Base-by-base conservation (phyloP, 2,797 vertebrate genomes). In the Hyperoplus lanceolatus region DNA sequence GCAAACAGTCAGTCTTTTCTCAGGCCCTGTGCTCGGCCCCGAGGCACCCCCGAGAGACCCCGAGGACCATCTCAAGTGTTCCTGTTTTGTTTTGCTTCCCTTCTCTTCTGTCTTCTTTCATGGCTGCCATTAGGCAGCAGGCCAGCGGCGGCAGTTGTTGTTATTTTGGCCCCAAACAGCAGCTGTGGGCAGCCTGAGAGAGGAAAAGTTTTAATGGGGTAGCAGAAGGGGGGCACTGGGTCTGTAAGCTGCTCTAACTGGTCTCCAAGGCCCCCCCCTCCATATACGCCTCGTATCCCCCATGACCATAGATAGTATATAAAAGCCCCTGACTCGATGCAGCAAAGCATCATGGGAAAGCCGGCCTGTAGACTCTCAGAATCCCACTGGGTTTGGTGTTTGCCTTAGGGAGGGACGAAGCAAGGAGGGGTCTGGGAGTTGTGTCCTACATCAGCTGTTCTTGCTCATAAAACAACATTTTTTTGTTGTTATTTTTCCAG, bases 141-240 rank as follows among this genome's bases (percentile, higher is more conserved):
- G 90, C 78, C 77, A 80, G 79, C 68, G 49, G 73, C 66, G 45
- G 75, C 16, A 45, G 75, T 46, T 42, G 73, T 70, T 54, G 73
- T 75, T 58, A 70, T 75, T 61, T 60, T 1, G 7, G 53, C 21
- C 18, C 21, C 18, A n/a, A 63, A 63, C 57, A 85, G 81, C 82
- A 87, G 86, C 75, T 86, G 36, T 67, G 62, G 73, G 46, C 67
- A 21, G 74, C 66, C 49, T 13, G 42, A 39, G 15, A 67, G 60
- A 75, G 77, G 60, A 55, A 55, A 81, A 59, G 78, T 86, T 90
- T 91, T 89, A 90, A 90, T 88, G 77, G 29, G 87, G 39, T 55
- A 49, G 50, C 41, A 71, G 62, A 64, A 56, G 21, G 62, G 66
- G 69, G 70, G 65, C 29, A 60, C 13, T 57, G 72, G 73, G 81